Conservation (phyloP, 2,888 invertebrate genomes). For the Crepidodera aurea region DNA sequence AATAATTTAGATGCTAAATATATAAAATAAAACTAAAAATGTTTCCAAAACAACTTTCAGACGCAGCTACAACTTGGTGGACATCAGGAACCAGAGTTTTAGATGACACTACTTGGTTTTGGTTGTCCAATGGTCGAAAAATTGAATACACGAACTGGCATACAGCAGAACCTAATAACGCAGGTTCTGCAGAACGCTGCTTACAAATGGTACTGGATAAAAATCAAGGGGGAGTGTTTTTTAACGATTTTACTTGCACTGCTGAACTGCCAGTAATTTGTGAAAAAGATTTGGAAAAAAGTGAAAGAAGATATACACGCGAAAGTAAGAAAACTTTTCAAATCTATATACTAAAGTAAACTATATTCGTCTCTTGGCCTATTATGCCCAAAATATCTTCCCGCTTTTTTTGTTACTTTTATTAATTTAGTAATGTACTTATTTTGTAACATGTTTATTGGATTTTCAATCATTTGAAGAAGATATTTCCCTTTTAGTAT, state of each 20-base stretch:
- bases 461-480: no score
- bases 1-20: no score
- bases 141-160: conserved; percentile 15
- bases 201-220: neutral
- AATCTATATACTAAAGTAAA: no score
- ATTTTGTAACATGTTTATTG: no score
- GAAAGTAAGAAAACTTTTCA: neutral
- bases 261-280: conserved; percentile 10
- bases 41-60: no score
- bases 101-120: conserved; percentile 18
- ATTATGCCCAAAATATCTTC: no score
- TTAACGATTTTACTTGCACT: conserved; percentile 17
- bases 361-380: no score
- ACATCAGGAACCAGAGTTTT: conserved; percentile 23
- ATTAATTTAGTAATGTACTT: no score
- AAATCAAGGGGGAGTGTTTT: conserved; percentile 11
- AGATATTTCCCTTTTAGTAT: no score
- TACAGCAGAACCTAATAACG: conserved; percentile 20
- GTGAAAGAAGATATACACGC: neutral
- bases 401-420: no score
- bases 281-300: conserved; percentile 1
- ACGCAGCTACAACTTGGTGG: conserved; percentile 22
- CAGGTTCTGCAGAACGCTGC: neutral
- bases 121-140: conserved; percentile 1
- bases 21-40: no score